These are phyloP conservation scores for Drosophila baimaii DNA, from an alignment of 1,140 invertebrate genomes.

Conservation along the genomic window DNA sequence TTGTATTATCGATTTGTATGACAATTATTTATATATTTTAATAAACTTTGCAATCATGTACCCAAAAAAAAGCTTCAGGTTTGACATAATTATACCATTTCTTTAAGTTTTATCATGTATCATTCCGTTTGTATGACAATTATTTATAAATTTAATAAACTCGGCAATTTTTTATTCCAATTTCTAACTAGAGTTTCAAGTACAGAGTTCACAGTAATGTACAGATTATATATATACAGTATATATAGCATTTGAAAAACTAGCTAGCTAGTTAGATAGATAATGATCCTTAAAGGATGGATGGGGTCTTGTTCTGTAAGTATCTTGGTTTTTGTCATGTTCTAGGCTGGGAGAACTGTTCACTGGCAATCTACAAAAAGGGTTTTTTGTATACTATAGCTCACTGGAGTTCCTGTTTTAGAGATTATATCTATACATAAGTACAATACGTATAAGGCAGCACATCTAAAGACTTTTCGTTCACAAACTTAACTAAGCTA, in stretches of 20 bases:
- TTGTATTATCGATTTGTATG: slow-evolving; percentile 21
- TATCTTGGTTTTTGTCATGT: slow-evolving; percentile 31
- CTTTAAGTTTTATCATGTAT: slow-evolving; percentile 19
- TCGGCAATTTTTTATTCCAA: slow-evolving; percentile 21
- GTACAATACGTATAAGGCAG: slow-evolving; percentile 61
- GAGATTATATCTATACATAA: slow-evolving; percentile 33
- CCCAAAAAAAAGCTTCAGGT: slow-evolving; percentile 12
- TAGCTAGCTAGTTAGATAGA: slow-evolving; percentile 19
- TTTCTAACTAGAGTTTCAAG: slow-evolving; percentile 42
- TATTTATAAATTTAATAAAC: slow-evolving; percentile 48
- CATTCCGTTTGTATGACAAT: slow-evolving; percentile 20
- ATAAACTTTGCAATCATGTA: slow-evolving; percentile 36
- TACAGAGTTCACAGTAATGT: slow-evolving; percentile 29
- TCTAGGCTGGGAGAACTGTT: slow-evolving; percentile 6
- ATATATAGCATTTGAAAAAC: slow-evolving; percentile 20
- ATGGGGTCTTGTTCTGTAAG: slow-evolving; percentile 15
- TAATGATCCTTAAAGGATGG: neutral
- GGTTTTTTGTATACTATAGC: slow-evolving; percentile 12
- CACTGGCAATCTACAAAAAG: slow-evolving; percentile 17
- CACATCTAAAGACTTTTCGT: slow-evolving; percentile 50
- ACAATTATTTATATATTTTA: slow-evolving; percentile 38
- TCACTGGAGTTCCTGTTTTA: slow-evolving; percentile 9
- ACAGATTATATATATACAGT: slow-evolving; percentile 19
- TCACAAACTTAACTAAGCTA: slow-evolving; percentile 48
- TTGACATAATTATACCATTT: neutral